Evolutionary conservation across 2,797 vertebrate species (phyloP), one percentile per base, ranked within the genome.

Genomic region (Labeo calbasu): DNA sequence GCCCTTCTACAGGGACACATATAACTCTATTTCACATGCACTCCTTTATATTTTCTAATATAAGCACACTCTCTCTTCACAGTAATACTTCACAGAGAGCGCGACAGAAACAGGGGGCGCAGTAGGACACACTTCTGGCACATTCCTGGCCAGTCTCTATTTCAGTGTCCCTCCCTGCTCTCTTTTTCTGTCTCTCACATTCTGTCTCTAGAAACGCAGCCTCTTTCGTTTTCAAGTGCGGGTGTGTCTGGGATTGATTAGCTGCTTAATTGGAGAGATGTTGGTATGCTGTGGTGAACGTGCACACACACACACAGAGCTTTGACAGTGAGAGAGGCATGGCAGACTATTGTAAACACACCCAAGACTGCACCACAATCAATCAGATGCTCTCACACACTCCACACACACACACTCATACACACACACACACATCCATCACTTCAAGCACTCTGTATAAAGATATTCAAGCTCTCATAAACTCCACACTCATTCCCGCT

Each of bases 221-320:
- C 50, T 66, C 81, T 63, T 90, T 94, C 90, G 83, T 93, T 92
- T 94, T 91, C 28, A 90, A 85, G 93, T 94, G 92, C 94, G 94
- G 94, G 91, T 90, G 83, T 84, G 92, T 94, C 94, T 94, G 94
- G 92, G 89, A 93, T 94, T 94, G 91, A 95, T 95, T 95, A 95
- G 93, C 89, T 93, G 89, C 91, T 94, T 95, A 95, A 95, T 95
- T 94, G 94, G 93, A 91, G 92, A 92, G 91, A 92, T 88, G 88
- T 93, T 89, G 90, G 94, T 94, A 95, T 95, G 93, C 90, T 93
- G 93, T 65, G 90, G 93, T 93, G 59, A 85, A 46, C 14, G 28
- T 32, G 17, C 55, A 21, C 57, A 46, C 69, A 46, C 81, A 81
- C 68, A 73, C 43, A 75, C 57, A 83, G 2, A 59, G 51, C 63